Evolutionary conservation across 2,797 vertebrate genomes (phyloP).

Genomic region (Xenops minutus): DNA sequence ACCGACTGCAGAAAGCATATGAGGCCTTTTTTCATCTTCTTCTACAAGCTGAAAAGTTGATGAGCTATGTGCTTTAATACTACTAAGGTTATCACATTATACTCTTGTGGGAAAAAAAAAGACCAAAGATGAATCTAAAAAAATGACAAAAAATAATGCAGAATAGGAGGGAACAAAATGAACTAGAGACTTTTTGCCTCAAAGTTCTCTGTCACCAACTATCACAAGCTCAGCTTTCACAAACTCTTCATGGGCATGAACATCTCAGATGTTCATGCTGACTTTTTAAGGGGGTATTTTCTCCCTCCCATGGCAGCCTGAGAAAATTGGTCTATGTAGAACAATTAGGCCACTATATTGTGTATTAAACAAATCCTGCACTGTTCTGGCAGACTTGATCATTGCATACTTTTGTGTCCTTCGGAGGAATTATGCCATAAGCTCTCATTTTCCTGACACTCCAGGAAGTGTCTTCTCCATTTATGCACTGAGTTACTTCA

Average conservation of each 20-base stretch:
- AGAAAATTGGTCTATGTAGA: background rate
- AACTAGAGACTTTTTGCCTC: background rate
- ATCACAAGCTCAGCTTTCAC: background rate
- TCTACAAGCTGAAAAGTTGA: background rate
- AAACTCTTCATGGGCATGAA: background rate
- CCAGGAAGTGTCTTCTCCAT: background rate
- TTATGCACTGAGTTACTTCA: background rate
- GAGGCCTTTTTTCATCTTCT: background rate
- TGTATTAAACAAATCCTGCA: background rate
- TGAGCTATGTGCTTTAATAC: background rate
- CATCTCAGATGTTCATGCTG: background rate
- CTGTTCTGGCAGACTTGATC: background rate
- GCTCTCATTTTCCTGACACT: background rate
- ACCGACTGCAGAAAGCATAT: background rate
- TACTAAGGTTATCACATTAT: background rate
- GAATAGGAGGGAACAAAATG: background rate
- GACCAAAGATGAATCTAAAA: background rate
- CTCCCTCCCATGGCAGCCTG: background rate
- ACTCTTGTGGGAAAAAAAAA: background rate
- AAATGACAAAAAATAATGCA: background rate
- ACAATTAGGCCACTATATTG: background rate
- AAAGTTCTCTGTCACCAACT: background rate
- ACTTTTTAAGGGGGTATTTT: background rate
- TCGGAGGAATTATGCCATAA: background rate
- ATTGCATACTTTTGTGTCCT: background rate